phyloP scores from a whole-genome alignment of 2,797 vertebrate genomes.

The Hemitrygon akajei region DNA sequence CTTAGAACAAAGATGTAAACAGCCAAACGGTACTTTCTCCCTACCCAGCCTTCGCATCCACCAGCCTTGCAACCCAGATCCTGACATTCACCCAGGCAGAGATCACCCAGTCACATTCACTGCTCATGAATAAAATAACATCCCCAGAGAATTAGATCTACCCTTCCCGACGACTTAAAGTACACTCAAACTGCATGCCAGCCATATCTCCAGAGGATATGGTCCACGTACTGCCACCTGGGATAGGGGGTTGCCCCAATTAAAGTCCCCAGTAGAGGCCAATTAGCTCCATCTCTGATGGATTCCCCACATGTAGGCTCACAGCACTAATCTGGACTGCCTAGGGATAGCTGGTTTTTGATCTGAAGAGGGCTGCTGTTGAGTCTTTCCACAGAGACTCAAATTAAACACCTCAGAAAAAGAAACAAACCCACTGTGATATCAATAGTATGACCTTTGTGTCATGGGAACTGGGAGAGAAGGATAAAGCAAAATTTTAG shows the following conservation, averaged over 20 bases:
- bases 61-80: neutral
- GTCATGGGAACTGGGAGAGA: neutral
- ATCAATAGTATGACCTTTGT: neutral
- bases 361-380: neutral
- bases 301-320: neutral
- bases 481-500: neutral
- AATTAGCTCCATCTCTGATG: neutral
- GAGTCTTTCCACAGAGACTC: neutral
- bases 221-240: neutral
- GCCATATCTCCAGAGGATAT: neutral
- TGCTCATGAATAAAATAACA: neutral
- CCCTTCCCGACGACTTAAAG: neutral
- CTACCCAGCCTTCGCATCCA: neutral
- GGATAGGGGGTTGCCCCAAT: neutral
- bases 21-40: neutral
- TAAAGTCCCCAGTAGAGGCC: neutral
- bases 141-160: neutral
- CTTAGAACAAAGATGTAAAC: too few species aligned
- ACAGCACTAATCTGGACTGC: neutral
- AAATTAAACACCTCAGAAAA: neutral
- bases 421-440: neutral
- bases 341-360: neutral
- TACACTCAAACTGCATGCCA: neutral
- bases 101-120: neutral
- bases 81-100: neutral